Base-by-base conservation (phyloP, 2,113 vertebrate species). In the Nansenia antarctica region DNA sequence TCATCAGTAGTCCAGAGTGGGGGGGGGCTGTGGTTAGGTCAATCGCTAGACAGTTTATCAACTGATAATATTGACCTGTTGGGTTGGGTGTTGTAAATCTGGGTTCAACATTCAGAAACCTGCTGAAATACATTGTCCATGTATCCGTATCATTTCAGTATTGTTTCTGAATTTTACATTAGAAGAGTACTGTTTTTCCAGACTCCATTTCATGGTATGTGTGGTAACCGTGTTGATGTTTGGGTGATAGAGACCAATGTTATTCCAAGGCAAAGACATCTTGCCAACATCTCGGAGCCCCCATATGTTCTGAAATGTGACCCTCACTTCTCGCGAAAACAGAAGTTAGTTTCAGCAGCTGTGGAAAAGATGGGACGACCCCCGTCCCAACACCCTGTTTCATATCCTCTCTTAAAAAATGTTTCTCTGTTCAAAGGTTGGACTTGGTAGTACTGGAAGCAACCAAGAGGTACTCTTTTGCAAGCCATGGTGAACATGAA, bases 401-500 rank as follows among this genome's bases (percentile, higher is more conserved):
- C 65, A 74, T 69, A 74, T 69, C 72, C 65, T 42, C 29, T 34
- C 47, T 47, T 34, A 42, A 32, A 63, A n/a, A 2, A 57, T 49
- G 35, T 26, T 32, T 49, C 65, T 11, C 26, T 24, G 67, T 74
- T 49, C 61, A 42, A 59, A 74, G 62, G 65, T 37, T 64, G 27
- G 15, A 35, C 60, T 69, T 69, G 62, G 30, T 57, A 26, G 30
- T 34, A 14, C 37, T 49, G 20, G 35, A 34, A 26, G 35, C 49
- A 26, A 30, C 31, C 27, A 24, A n/a, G 20, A 4, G 20, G 27
- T 11, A 26, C 31, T n/a, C 5, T 22, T 5, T 26, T 14, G 22
- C 35, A 7, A n/a, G n/a, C n/a, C n/a, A 14, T 37, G 45, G 18
- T 31, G 42, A 39, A 26, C 2, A n/a, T 11, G 60, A 45, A 62